phyloP scores from a whole-genome alignment of 2,888 invertebrate genomes.

The Brachyopa scutellaris region DNA sequence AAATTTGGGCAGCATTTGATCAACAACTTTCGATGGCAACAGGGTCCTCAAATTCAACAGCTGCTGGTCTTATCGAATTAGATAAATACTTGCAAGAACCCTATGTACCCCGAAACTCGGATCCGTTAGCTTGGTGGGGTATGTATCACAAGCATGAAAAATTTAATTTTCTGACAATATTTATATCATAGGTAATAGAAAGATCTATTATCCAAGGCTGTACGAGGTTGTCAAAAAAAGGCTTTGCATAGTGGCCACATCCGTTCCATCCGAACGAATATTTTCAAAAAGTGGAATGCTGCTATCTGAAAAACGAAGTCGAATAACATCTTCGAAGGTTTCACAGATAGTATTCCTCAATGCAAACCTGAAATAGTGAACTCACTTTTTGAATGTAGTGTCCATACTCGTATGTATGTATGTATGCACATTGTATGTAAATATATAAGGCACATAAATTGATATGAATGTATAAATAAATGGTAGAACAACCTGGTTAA shows the following conservation, averaged over 20 bases:
- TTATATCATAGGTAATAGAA: neutral
- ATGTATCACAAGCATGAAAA: too few relatives aligned
- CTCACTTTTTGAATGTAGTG: too few relatives aligned
- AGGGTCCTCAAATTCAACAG: neutral
- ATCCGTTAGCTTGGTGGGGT: neutral
- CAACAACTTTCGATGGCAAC: neutral
- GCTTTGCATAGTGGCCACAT: neutral
- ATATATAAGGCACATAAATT: too few relatives aligned
- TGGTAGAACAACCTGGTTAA: too few relatives aligned
- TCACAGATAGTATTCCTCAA: slow-evolving; percentile 1
- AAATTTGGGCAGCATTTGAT: neutral
- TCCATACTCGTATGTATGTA: too few relatives aligned
- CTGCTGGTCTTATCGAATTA: neutral
- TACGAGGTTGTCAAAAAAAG: neutral
- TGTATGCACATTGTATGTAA: too few relatives aligned
- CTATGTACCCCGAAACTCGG: too few relatives aligned
- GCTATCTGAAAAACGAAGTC: neutral
- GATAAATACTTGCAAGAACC: neutral
- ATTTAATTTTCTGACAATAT: too few relatives aligned
- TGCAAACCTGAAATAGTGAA: neutral
- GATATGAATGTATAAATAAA: too few relatives aligned
- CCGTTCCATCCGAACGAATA: neutral
- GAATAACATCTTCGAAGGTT: neutral
- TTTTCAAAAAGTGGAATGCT: neutral
- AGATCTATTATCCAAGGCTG: neutral